A percentile compares a stretch with the other conserved stretches of the same genome.
phyloP scores from a whole-genome alignment of 64 coral and sea anemone genomes.

The Stichodactyla mertensii region DNA sequence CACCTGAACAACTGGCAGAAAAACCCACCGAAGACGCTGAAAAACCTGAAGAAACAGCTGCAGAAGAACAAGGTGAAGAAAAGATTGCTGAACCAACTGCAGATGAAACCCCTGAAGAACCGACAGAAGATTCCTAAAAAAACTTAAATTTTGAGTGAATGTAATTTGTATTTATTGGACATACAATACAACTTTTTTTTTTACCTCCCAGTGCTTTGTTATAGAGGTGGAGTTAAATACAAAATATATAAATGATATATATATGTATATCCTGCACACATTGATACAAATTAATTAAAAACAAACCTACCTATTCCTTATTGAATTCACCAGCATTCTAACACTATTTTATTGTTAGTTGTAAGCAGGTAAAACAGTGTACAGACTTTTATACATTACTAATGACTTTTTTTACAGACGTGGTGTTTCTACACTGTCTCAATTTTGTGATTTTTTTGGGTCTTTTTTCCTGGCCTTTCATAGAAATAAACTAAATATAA shows the following conservation, averaged over 20 bases:
- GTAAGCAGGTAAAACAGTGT: not conserved
- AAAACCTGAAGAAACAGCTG: not conserved
- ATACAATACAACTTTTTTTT: not conserved
- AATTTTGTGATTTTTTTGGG: not conserved
- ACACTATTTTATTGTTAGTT: not conserved
- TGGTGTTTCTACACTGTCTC: not conserved
- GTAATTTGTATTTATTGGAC: not conserved
- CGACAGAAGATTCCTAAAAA: constrained; percentile 34
- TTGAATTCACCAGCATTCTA: not conserved
- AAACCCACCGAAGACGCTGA: constrained; percentile 25
- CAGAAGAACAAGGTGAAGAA: constrained; percentile 28
- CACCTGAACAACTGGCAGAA: constrained; percentile 36
- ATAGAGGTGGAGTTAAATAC: not conserved
- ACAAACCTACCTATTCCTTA: not conserved
- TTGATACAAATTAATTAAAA: not conserved
- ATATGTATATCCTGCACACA: not conserved
- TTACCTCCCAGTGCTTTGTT: not conserved
- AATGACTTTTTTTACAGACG: not conserved
- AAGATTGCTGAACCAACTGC: constrained; percentile 3
- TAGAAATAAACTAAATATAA: not conserved
- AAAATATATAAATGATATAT: not conserved
- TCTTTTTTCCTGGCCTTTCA: not conserved
- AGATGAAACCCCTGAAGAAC: constrained; percentile 38
- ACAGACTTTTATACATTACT: not conserved
- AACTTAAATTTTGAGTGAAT: not conserved